Percentiles rank a stretch among this genome's conserved stretches.
Evolutionary conservation across 2,797 vertebrate species (phyloP).

Genomic region (Gambelia wislizenii): DNA sequence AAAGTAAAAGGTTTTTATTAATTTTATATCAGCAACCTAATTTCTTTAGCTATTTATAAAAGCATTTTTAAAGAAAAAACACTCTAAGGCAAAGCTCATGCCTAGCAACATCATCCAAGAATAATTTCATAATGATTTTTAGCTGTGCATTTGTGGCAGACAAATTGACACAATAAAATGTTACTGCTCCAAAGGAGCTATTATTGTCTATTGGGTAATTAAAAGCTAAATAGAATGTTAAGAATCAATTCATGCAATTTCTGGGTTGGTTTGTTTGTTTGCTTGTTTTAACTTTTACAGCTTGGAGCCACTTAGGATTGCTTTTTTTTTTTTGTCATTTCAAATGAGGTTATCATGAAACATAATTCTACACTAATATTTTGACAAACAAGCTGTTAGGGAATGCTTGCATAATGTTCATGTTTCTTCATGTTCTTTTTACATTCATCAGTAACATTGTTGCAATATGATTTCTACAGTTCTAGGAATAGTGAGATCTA

Average conservation of each 20-base stretch:
- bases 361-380: conserved; percentile 2
- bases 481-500: neutral
- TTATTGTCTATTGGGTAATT: conserved; percentile 74
- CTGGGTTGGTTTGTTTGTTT: conserved; percentile 65
- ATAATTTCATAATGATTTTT: conserved; percentile 72
- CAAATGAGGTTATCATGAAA: conserved; percentile 52
- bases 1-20: conserved; percentile 60
- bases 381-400: conserved; percentile 11
- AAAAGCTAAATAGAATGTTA: conserved; percentile 74
- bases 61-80: neutral
- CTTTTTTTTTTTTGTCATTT: conserved; percentile 47
- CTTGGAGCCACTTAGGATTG: conserved; percentile 64
- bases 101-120: conserved; percentile 62
- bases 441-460: neutral
- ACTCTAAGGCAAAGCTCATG: conserved; percentile 52
- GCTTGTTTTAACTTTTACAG: conserved; percentile 15
- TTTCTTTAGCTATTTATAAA: conserved; percentile 67
- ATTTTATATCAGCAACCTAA: conserved; percentile 60
- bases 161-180: conserved; percentile 67
- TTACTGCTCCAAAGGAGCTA: conserved; percentile 70
- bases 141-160: conserved; percentile 68
- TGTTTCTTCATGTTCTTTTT: neutral
- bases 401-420: neutral
- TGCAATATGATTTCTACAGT: neutral
- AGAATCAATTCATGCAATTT: conserved; percentile 66